Percentiles rank a stretch among this genome's conserved stretches.
Conservation (phyloP, 2,113 vertebrate genomes). For the Tragelaphus imberbis region DNA sequence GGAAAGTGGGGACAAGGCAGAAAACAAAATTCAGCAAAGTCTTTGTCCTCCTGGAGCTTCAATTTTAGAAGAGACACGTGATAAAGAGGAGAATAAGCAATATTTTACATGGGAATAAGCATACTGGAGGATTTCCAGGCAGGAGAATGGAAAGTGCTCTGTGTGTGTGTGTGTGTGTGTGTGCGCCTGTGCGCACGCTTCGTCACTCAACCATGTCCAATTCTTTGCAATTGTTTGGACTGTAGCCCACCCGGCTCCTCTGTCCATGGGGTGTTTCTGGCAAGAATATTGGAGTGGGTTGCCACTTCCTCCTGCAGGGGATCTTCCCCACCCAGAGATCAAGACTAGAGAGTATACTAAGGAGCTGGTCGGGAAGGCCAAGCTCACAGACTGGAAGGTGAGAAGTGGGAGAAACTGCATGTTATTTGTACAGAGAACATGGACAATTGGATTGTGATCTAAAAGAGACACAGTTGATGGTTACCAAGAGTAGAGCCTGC, state of each 20-base stretch:
- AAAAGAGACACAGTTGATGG: neutral
- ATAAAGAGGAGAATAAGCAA: neutral
- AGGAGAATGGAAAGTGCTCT: neutral
- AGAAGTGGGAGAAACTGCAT: no score
- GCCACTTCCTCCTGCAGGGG: neutral
- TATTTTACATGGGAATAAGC: neutral
- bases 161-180: neutral
- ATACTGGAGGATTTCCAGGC: neutral
- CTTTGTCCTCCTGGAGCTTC: neutral
- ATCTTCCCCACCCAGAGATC: neutral
- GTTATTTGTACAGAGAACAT: neutral
- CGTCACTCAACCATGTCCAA: neutral
- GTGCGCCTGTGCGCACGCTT: fast-evolving
- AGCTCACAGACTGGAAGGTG: neutral
- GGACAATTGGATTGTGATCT: neutral
- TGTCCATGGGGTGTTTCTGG: neutral
- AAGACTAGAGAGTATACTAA: neutral
- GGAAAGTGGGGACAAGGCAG: neutral
- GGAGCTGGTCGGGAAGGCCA: neutral
- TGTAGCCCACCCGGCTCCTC: neutral
- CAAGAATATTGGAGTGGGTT: neutral
- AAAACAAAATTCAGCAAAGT: neutral
- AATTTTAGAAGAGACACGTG: neutral
- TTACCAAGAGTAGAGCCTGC: neutral
- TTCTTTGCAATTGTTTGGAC: neutral